Conservation (phyloP, 2,888 invertebrate genomes). For the Coremacera marginata region DNA sequence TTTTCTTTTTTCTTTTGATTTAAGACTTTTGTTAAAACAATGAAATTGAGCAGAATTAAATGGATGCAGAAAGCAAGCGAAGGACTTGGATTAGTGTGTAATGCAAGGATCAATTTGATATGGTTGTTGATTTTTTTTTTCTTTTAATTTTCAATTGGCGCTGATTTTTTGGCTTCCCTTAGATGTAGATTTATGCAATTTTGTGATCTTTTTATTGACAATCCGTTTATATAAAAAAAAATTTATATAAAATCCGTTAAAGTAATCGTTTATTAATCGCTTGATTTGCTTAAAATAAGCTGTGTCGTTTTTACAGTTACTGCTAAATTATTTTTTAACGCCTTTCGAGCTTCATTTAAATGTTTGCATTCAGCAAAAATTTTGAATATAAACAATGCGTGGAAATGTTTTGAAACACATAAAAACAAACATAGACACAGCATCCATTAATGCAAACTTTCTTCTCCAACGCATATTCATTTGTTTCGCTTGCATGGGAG, state of each 20-base stretch:
- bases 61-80: constrained; percentile 42
- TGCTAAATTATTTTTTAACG: neutral
- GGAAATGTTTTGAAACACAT: neutral
- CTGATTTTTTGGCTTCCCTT: neutral
- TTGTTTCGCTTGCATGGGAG: neutral
- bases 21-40: constrained; percentile 60
- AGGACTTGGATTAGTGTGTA: neutral
- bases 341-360: neutral
- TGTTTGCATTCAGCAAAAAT: constrained; percentile 4
- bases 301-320: neutral
- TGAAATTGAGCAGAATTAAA: constrained; percentile 59
- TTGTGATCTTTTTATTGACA: too few relatives aligned
- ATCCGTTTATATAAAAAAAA: too few relatives aligned
- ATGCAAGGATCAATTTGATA: neutral
- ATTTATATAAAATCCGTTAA: too few relatives aligned
- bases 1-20: constrained; percentile 49
- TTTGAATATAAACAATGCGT: neutral
- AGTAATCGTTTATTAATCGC: too few relatives aligned
- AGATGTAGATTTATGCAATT: neutral
- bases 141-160: too few relatives aligned
- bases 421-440: neutral
- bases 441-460: neutral
- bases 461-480: neutral
- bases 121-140: too few relatives aligned
- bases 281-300: too few relatives aligned